phyloP scores from a whole-genome alignment of 2,797 vertebrate species.

The Neomorphus geoffroyi region DNA sequence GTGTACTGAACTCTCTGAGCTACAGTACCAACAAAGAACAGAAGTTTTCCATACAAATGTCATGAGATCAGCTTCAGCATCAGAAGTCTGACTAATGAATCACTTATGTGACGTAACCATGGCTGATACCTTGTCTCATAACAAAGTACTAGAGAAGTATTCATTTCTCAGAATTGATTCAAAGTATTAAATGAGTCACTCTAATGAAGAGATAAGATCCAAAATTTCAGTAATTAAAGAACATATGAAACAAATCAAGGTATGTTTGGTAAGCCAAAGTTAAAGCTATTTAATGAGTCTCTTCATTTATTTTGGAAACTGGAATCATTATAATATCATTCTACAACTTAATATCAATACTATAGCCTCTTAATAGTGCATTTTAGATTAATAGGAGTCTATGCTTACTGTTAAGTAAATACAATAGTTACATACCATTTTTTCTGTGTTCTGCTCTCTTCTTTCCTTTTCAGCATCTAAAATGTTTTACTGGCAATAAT shows the following conservation, averaged over 20 bases:
- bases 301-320: neutral
- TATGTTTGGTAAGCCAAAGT: constrained; percentile 19
- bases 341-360: neutral
- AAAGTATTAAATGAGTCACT: constrained; percentile 42
- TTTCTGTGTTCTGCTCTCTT: neutral
- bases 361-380: neutral
- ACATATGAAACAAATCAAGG: neutral
- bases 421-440: neutral
- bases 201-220: constrained; percentile 3
- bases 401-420: neutral
- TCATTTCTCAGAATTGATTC: constrained; percentile 45
- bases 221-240: constrained; percentile 25
- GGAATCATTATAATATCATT: neutral
- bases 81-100: constrained; percentile 53
- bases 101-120: constrained; percentile 33
- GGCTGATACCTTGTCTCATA: constrained; percentile 36
- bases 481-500: neutral
- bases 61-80: constrained; percentile 32
- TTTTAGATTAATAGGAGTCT: neutral
- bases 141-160: neutral
- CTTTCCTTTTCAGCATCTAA: neutral
- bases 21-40: constrained; percentile 35
- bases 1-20: constrained; percentile 6
- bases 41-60: constrained; percentile 32
- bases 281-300: neutral